Percentiles rank a stretch among this genome's conserved stretches.
Evolutionary conservation across 1,140 invertebrate genomes (phyloP).

Genomic region (Dendroctonus valens): DNA sequence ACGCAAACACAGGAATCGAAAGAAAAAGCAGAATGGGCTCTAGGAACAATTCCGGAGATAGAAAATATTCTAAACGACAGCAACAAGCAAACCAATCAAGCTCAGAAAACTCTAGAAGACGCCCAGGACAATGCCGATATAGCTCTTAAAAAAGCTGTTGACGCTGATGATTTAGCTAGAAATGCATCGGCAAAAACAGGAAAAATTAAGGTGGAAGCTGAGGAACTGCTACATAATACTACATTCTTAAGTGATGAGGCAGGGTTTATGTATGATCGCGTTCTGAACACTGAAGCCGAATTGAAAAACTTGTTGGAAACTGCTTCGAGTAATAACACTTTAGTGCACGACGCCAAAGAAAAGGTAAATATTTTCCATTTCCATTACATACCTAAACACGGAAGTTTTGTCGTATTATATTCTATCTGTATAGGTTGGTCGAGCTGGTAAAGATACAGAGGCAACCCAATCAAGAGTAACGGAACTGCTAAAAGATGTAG

Average conservation of each 20-base stretch:
- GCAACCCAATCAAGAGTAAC: constrained; percentile 77
- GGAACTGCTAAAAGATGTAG: constrained; percentile 75
- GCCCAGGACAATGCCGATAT: constrained; percentile 58
- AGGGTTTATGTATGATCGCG: constrained; percentile 64
- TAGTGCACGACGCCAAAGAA: constrained; percentile 70
- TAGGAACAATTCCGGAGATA: constrained; percentile 61
- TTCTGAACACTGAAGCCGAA: constrained; percentile 68
- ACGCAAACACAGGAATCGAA: constrained; percentile 80
- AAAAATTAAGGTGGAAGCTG: constrained; percentile 72
- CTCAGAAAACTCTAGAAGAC: constrained; percentile 53
- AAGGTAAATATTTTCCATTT: constrained; percentile 52
- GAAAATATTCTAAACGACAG: constrained; percentile 57
- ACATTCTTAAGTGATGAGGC: constrained; percentile 70
- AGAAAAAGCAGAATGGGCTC: constrained; percentile 62
- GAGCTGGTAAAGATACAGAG: constrained; percentile 79
- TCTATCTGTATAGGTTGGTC: constrained; percentile 71
- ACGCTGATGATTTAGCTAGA: constrained; percentile 69
- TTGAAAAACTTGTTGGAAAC: constrained; percentile 70
- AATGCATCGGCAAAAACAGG: constrained; percentile 76
- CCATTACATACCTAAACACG: neutral
- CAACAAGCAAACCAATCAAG: constrained; percentile 71
- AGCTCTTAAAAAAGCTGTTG: constrained; percentile 72
- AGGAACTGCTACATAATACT: constrained; percentile 76
- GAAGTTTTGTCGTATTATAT: neutral
- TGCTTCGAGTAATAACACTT: constrained; percentile 69